Base-by-base conservation (phyloP, 2,888 invertebrate species). In the Flexamia atlantica region DNA sequence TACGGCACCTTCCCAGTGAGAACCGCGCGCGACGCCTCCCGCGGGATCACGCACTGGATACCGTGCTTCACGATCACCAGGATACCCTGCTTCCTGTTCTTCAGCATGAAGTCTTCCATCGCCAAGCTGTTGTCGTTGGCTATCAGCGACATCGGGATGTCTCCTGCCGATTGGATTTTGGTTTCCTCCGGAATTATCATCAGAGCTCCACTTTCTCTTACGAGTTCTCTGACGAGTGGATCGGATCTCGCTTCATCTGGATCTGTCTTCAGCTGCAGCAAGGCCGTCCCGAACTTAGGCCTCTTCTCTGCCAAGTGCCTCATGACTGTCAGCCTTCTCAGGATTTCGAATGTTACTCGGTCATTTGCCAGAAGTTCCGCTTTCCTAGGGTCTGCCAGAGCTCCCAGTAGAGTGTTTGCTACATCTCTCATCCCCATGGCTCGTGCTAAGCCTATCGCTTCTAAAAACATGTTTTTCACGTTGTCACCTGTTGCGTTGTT, bases 1-100 rank as follows among this genome's bases (percentile, higher is more conserved):
- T 96, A 96, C 0, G 95, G 93, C 0, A 95, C 93, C 90, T 95
- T 92, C 2, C 96, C 96, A 0, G 94, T 94, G 12, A 95, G 90
- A 0, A 96, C 95, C 23, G 94, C 93, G 42, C 95, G 92, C 83
- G 95, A 93, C 0, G 95, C 94, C 89, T 96, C 95, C 81, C 94
- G 92, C 0, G 96, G 96, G 4, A 96, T 93, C 1, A 96, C 95
- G 0, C 95, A 95, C 89, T 96, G 95, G 60, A 94, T 89, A 7
- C 94, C 94, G 88, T 94, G 94, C 87, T 95, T 95, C 88, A 95
- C 92, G 60, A 96, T 95, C 88, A 96, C 91, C 87, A 94, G 92
- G 20, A 86, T 88, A 20, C 86, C 86, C 42, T 84, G 86, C 0
- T 84, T 85, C 53, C 85, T 85, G 9, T 86, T 86, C 64, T 85